Evolutionary conservation across 2,113 vertebrate species (phyloP).

Genomic region (Puffinus mauretanicus): DNA sequence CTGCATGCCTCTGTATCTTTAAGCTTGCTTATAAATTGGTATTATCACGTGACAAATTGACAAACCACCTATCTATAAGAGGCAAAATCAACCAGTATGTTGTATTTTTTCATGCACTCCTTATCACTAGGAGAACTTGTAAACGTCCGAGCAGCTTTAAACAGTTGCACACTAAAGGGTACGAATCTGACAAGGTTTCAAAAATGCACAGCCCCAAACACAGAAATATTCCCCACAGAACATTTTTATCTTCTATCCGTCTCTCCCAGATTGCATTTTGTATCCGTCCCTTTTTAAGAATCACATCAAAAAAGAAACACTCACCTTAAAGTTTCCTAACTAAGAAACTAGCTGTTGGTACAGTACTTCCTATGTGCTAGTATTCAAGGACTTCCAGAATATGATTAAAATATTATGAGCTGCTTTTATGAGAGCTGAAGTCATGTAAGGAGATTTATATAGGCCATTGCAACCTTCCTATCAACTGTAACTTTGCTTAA

Average conservation of each 20-base stretch:
- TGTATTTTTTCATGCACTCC: neutral
- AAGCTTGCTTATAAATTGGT: neutral
- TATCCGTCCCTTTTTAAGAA: neutral
- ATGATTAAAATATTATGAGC: slow-evolving; percentile 50
- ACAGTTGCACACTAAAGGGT: neutral
- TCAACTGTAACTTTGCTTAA: slow-evolving; percentile 40
- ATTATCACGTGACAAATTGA: neutral
- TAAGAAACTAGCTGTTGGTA: neutral
- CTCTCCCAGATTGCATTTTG: neutral
- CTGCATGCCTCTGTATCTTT: neutral
- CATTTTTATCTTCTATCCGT: neutral
- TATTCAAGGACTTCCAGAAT: slow-evolving; percentile 23
- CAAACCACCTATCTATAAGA: neutral
- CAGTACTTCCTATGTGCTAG: neutral
- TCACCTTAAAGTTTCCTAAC: neutral
- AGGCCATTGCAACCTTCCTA: slow-evolving; percentile 27
- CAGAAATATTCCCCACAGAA: neutral
- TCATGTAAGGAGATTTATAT: slow-evolving; percentile 43
- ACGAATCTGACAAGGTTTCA: neutral
- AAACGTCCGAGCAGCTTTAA: neutral
- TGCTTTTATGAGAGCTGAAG: slow-evolving; percentile 47
- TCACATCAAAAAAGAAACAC: neutral
- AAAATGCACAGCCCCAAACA: neutral
- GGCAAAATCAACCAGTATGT: neutral
- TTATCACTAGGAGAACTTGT: neutral